phyloP scores from a whole-genome alignment of 1,140 invertebrate genomes.

The Drosophila parvula region DNA sequence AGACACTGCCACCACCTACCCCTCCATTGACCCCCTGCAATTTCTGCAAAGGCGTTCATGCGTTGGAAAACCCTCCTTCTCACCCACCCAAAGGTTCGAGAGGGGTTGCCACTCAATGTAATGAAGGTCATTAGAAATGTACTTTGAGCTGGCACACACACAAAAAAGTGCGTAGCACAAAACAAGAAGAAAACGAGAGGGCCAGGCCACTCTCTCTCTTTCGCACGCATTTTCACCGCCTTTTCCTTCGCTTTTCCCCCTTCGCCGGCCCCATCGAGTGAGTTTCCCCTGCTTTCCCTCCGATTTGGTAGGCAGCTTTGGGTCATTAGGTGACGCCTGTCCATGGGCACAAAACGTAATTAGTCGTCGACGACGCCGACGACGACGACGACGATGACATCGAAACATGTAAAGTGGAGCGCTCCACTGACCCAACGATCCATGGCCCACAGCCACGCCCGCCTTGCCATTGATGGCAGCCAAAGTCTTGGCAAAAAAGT shows the following conservation, averaged over 20 bases:
- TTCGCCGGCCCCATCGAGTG: neutral
- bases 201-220: slow-evolving; percentile 13
- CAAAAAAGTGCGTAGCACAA: slow-evolving; percentile 57
- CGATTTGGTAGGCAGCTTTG: slow-evolving; percentile 71
- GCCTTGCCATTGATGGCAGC: slow-evolving; percentile 40
- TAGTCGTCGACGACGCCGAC: slow-evolving; percentile 50
- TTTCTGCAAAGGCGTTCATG: slow-evolving; percentile 57
- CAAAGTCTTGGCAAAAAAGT: slow-evolving; percentile 72
- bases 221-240: slow-evolving; percentile 46
- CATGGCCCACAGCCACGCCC: slow-evolving; percentile 20
- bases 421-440: slow-evolving; percentile 75
- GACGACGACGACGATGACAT: slow-evolving; percentile 55
- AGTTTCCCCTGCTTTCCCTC: slow-evolving; percentile 2
- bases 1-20: neutral
- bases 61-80: slow-evolving; percentile 2
- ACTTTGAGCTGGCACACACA: slow-evolving; percentile 38
- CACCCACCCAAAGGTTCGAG: neutral
- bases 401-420: slow-evolving; percentile 79
- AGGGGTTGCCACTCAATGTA: slow-evolving; percentile 59
- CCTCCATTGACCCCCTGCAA: neutral
- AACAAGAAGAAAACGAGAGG: slow-evolving; percentile 6
- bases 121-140: slow-evolving; percentile 81
- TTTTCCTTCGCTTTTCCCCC: neutral
- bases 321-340: slow-evolving; percentile 82
- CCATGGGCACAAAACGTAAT: slow-evolving; percentile 72